These are phyloP conservation scores for Gastracanthus pulcherrimus DNA, from an alignment of 2,888 invertebrate genomes.

Conservation along the genomic window DNA sequence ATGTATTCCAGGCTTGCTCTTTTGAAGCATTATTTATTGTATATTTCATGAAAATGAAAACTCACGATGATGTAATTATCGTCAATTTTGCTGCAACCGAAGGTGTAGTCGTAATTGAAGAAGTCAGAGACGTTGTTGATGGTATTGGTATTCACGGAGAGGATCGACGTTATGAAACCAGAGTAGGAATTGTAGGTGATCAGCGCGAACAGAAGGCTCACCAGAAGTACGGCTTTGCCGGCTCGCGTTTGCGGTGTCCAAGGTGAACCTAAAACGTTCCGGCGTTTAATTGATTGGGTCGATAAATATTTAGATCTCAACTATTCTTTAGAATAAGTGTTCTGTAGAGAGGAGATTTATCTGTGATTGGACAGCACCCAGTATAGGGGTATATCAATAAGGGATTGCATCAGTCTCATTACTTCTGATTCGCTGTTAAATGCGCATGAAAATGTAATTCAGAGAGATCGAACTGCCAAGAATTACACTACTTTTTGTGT, in stretches of 20 bases:
- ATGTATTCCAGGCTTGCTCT: neutral
- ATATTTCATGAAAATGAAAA: neutral
- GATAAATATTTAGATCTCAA: neutral
- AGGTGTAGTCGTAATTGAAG: constrained; percentile 80
- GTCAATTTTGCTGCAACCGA: constrained; percentile 82
- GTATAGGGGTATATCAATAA: too few relatives aligned
- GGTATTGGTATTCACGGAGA: constrained; percentile 80
- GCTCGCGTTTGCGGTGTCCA: constrained; percentile 81
- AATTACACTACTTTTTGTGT: too few relatives aligned
- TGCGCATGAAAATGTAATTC: too few relatives aligned
- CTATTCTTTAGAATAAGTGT: neutral
- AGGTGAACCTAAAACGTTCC: constrained; percentile 79
- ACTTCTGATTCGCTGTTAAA: too few relatives aligned
- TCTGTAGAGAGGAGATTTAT: too few relatives aligned
- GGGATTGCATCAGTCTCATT: too few relatives aligned
- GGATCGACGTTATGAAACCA: constrained; percentile 83
- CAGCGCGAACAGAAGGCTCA: constrained; percentile 81
- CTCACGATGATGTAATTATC: constrained; percentile 83
- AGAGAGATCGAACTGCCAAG: too few relatives aligned
- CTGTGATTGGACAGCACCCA: too few relatives aligned
- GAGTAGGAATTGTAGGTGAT: constrained; percentile 84
- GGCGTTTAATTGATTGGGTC: neutral
- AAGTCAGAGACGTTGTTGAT: constrained; percentile 82
- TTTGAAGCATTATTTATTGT: neutral
- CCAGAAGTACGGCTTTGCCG: constrained; percentile 81